These are phyloP conservation scores for Columbina picui DNA, from an alignment of 2,113 vertebrate species.

Conservation along the genomic window DNA sequence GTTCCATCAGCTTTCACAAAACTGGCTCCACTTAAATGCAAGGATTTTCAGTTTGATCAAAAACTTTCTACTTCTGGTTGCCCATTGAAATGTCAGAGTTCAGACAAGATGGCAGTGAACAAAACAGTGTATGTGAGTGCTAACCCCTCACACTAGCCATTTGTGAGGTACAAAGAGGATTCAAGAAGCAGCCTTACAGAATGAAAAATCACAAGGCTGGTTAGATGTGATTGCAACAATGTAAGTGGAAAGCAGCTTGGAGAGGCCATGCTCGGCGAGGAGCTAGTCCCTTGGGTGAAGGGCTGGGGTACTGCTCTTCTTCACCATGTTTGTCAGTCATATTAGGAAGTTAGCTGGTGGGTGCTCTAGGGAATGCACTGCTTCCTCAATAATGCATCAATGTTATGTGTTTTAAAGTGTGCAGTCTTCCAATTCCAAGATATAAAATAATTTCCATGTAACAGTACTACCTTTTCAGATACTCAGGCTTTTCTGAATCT, in stretches of 20 bases:
- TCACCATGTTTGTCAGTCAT: not conserved
- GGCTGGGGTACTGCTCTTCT: not conserved
- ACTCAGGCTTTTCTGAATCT: not conserved
- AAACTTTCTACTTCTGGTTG: not conserved
- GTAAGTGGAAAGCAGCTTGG: not conserved
- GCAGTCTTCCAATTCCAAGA: not conserved
- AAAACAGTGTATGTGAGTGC: not conserved
- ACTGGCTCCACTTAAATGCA: slow-evolving; percentile 2
- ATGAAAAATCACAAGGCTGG: not conserved
- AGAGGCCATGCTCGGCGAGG: not conserved
- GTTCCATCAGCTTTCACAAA: slow-evolving; percentile 34
- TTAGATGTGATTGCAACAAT: not conserved
- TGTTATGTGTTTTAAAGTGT: not conserved
- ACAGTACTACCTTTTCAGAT: not conserved
- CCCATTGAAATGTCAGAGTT: not conserved
- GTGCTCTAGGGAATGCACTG: not conserved
- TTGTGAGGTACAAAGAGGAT: not conserved
- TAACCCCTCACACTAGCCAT: not conserved
- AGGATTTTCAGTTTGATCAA: slow-evolving; percentile 21
- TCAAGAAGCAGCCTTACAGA: not conserved
- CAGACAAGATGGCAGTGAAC: not conserved
- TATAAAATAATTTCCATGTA: not conserved
- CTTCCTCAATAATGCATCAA: not conserved
- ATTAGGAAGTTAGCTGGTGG: not conserved
- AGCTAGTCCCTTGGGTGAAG: not conserved